These are phyloP conservation scores for Caenorhabditis latens DNA, from an alignment of 1,140 invertebrate species.

Conservation along the genomic window DNA sequence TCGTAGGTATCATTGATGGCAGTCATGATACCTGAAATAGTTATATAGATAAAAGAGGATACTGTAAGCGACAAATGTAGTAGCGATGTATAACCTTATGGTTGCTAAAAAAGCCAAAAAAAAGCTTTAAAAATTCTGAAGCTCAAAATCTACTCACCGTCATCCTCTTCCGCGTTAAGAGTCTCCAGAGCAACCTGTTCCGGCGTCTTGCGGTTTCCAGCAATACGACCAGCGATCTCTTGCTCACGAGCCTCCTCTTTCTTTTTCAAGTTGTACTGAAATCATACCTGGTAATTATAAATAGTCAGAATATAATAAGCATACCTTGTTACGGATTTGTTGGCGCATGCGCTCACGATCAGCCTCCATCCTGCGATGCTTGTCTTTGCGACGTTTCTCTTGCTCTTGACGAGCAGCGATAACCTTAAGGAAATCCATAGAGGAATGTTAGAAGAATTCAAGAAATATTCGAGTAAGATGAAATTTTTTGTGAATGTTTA, in stretches of 20 bases:
- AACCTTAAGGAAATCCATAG: not conserved
- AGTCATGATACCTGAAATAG: slow-evolving; percentile 7
- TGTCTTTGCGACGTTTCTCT: slow-evolving; percentile 46
- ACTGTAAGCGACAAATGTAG: no score
- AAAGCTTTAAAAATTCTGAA: no score
- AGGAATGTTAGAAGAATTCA: not conserved
- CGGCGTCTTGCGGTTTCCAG: slow-evolving; percentile 41
- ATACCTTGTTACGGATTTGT: slow-evolving; percentile 32
- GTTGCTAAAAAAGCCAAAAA: no score
- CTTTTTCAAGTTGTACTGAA: slow-evolving; percentile 35
- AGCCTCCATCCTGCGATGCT: slow-evolving; percentile 35
- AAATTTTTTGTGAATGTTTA: no score
- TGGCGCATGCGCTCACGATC: slow-evolving; percentile 44
- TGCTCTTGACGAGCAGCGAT: slow-evolving; percentile 33
- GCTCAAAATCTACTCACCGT: not conserved
- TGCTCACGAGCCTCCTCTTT: slow-evolving; percentile 16
- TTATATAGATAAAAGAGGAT: no score
- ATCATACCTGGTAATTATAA: no score
- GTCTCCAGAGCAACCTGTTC: slow-evolving; percentile 30
- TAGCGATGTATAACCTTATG: no score
- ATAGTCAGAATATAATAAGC: not conserved
- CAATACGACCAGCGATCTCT: slow-evolving; percentile 18
- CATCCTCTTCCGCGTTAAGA: slow-evolving; percentile 17
- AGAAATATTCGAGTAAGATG: not conserved
- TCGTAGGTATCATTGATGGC: slow-evolving; percentile 29